Conservation (phyloP, 2,797 vertebrate species). For the Nothura maculosa region DNA sequence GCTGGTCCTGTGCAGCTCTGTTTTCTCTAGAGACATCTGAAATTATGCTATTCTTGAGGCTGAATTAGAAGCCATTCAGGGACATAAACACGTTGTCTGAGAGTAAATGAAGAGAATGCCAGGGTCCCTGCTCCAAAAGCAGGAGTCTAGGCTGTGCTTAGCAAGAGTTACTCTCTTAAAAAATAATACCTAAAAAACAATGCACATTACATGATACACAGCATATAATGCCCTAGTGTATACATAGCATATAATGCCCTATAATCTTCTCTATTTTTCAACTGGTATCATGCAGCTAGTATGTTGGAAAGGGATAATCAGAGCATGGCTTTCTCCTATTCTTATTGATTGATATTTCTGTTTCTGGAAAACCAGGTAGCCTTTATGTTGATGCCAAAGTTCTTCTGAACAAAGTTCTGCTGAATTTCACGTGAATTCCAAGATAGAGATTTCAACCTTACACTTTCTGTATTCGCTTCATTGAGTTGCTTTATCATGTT, state of each 20-base stretch:
- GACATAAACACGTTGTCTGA: background rate
- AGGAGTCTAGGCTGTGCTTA: background rate
- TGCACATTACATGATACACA: background rate
- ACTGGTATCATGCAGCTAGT: background rate
- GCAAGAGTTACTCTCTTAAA: slow-evolving; percentile 11
- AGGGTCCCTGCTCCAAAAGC: background rate
- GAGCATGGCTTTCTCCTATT: background rate
- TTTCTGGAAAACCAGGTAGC: background rate
- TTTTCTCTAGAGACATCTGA: background rate
- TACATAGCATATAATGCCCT: background rate
- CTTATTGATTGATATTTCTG: background rate
- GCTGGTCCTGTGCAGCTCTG: background rate
- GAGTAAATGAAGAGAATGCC: background rate
- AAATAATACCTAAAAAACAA: slow-evolving; percentile 15
- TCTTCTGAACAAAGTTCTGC: background rate
- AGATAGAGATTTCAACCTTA: background rate
- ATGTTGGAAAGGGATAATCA: background rate
- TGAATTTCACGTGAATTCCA: background rate
- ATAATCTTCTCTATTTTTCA: background rate
- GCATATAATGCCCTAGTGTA: background rate
- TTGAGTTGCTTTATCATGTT: background rate
- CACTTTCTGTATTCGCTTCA: background rate
- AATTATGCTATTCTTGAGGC: background rate
- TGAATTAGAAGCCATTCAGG: background rate
- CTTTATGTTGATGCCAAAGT: background rate